Evolutionary conservation across 2,888 invertebrate species (phyloP), one percentile per base, ranked within the genome.

Genomic region (Hydroisotoma schaefferi): DNA sequence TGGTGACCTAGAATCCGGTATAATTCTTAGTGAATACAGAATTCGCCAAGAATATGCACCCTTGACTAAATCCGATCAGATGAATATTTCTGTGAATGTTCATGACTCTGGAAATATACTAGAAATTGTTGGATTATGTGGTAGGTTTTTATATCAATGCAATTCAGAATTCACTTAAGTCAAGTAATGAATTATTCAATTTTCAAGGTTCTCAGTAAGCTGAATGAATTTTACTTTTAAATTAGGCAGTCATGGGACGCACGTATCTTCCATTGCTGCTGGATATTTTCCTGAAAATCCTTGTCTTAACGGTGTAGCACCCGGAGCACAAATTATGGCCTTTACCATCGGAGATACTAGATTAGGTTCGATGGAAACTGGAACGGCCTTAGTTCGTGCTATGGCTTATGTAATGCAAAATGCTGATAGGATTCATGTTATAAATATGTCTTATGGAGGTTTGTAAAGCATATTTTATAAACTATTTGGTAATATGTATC

Each of bases 371-470:
- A 98, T 97, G 97, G 98, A 99, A 81, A 98, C 98, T 0, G 97
- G 97, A 18, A 88, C 94, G 0, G 90, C 93, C 0, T 77, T 99
- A 4, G 87, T 93, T 1, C 81, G 98, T 65, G 95, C 95, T 8
- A 94, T 95, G 81, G 87, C 90, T 71, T 86, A 87, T 77, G 81
- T 92, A 37, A 91, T 91, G 87, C 76, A 77, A 55, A 76, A 72
- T 46, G 66, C 73, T 6, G 70, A 71, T 44, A 63, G 66, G 51
- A 81, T 92, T 53, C 90, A 98, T 75, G 87, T 98, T 0, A 90
- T 98, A 70, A 99, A 99, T 77, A 97, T 94, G 91, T 97, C 95
- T 75, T 99, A 97, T 74, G 98, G 98, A 1, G 98, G 60, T 38
- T 26, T n/a, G 27, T 22, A n/a, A n/a, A n/a, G n/a, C n/a, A n/a